Evolutionary conservation across 2,888 invertebrate genomes (phyloP), one percentile per base, ranked within the genome.

Genomic region (Lasioglossum marginatum): DNA sequence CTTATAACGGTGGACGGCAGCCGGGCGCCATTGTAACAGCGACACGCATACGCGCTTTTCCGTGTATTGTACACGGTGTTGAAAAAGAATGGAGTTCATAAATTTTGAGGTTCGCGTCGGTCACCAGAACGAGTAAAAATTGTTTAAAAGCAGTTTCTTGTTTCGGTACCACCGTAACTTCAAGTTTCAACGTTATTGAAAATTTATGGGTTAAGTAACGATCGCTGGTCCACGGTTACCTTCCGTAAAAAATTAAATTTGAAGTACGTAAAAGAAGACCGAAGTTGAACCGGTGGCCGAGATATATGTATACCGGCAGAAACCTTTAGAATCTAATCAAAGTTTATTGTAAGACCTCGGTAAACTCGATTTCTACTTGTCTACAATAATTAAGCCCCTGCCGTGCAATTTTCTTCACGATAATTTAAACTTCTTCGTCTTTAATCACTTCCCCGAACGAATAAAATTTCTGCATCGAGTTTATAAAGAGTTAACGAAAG

Each of bases 1-100:
- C 43, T 63, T 63, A 63, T 16, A 79, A 86, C 43, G 70, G 82
- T 16, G 90, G 88, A 75, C 79, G 83, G 43, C 88, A 88, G 86
- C 86, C 83, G 88, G 90, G 72, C 86, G 86, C 88, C 83, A 76
- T 66, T 45, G 63, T 70, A 43, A 68, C 77, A 57, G 68, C 66
- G 79, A 73, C 77, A 72, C 79, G 66, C 66, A 27, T 76, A 43
- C 76, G 68, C 76, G 31, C 37, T 79, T 70, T 12, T 23, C 14
- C 52, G 40, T 70, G 27, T 60, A 74, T 34, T 52, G 27, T 60
- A 70, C 52, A 1, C 31, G 73, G 79, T 85, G 60, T 60, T 72
- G 19, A 37, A 68, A 37, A 83, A 66, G 40, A 74, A 5, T 60
- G 40, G 23, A 12, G 45, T 37, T 19, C 6, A 31, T 52, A 43